These are phyloP conservation scores for Vidua chalybeata DNA, from an alignment of 2,113 vertebrate species.

Conservation along the genomic window DNA sequence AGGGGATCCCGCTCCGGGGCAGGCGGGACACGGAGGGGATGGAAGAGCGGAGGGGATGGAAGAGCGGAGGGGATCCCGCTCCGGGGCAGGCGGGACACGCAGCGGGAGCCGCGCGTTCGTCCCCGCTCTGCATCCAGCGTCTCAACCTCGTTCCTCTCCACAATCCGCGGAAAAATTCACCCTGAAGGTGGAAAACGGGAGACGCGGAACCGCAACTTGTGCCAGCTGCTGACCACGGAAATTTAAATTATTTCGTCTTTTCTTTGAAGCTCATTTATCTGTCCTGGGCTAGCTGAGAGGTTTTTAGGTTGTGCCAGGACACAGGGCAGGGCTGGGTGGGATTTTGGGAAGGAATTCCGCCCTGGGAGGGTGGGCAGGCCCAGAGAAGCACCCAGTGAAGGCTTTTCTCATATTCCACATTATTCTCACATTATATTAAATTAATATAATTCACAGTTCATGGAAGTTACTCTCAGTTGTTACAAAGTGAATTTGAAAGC, in stretches of 20 bases:
- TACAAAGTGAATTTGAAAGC: background rate
- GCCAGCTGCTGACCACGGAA: rapidly evolving
- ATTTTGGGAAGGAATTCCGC: background rate
- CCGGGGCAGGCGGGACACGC: rapidly evolving
- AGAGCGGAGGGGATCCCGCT: rapidly evolving
- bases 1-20: too few relatives aligned
- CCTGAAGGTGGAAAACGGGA: rapidly evolving
- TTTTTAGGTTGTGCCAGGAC: background rate
- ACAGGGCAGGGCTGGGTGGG: background rate
- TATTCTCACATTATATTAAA: background rate
- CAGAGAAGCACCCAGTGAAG: rapidly evolving
- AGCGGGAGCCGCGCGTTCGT: rapidly evolving
- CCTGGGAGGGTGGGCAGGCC: background rate
- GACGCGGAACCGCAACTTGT: rapidly evolving
- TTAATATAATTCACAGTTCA: background rate
- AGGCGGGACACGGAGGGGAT: too few relatives aligned
- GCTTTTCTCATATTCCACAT: background rate
- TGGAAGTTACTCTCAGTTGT: background rate
- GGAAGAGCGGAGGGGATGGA: too few relatives aligned
- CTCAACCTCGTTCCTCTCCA: rapidly evolving
- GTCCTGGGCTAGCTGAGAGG: background rate
- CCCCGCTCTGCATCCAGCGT: rapidly evolving
- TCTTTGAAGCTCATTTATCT: rapidly evolving
- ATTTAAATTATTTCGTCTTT: rapidly evolving
- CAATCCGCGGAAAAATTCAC: rapidly evolving